phyloP scores from a whole-genome alignment of 2,888 invertebrate genomes.

The Lasius fuliginosus region DNA sequence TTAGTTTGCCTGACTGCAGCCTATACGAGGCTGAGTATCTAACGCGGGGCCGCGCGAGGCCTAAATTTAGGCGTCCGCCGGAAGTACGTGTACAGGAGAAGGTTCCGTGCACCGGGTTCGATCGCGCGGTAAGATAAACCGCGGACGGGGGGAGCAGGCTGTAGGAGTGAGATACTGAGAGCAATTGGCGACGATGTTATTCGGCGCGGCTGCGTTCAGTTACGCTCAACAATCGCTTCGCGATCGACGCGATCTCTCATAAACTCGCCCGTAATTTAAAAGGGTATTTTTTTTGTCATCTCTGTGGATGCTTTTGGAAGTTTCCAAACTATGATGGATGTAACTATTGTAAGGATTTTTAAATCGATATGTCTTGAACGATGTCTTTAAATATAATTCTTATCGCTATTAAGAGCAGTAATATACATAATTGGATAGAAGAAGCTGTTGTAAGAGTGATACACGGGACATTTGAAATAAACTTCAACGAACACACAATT shows the following conservation, averaged over 20 bases:
- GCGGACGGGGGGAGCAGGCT: slow-evolving; percentile 29
- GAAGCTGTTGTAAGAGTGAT: not conserved
- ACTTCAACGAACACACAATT: not conserved
- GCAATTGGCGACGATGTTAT: slow-evolving; percentile 30
- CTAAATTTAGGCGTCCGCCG: slow-evolving; percentile 81
- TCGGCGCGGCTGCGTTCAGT: slow-evolving; percentile 23
- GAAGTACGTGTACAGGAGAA: slow-evolving; percentile 70
- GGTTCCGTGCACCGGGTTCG: slow-evolving; percentile 69
- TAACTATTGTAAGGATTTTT: not conserved
- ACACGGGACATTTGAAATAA: not conserved
- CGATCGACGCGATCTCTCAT: not conserved
- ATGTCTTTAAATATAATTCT: not conserved
- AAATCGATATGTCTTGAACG: not conserved
- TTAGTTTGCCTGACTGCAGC: slow-evolving; percentile 58
- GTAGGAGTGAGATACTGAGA: slow-evolving; percentile 28
- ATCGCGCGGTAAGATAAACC: slow-evolving; percentile 68
- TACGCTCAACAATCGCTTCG: not conserved
- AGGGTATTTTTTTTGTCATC: not conserved
- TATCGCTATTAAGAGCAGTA: not conserved
- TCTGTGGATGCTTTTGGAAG: not conserved
- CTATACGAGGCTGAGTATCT: slow-evolving; percentile 56
- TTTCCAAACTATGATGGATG: not conserved
- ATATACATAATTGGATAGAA: not conserved
- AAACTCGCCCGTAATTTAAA: not conserved
- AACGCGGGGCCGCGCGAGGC: slow-evolving; percentile 69